Conservation (phyloP, 2,888 invertebrate species). For the Calameuta pallipes region DNA sequence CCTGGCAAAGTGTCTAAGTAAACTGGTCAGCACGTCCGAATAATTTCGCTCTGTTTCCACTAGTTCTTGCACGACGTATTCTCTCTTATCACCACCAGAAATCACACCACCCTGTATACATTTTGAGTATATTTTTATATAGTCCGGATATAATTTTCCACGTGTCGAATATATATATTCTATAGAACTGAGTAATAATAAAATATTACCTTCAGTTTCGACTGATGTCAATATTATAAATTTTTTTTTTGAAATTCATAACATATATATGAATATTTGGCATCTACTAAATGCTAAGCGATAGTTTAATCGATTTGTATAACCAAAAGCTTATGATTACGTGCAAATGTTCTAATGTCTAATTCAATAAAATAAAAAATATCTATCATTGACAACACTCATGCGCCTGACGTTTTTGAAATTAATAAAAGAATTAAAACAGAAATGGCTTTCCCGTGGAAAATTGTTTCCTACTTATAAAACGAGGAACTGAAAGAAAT, state of each 20-base stretch:
- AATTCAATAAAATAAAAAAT: neutral
- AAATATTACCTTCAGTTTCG: too few relatives aligned
- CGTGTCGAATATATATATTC: neutral
- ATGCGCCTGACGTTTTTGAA: neutral
- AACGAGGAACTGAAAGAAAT: conserved; percentile 26
- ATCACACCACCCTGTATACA: conserved; percentile 48
- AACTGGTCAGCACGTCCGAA: conserved; percentile 89
- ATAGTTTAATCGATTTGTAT: neutral
- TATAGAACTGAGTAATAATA: neutral
- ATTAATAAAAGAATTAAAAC: neutral
- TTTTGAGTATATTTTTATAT: neutral
- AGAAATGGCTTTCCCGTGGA: neutral
- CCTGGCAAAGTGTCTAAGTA: conserved; percentile 82
- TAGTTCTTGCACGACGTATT: conserved; percentile 92
- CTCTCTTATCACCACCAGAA: conserved; percentile 80
- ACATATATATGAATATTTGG: neutral
- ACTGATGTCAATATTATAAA: too few relatives aligned
- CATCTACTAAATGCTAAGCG: neutral
- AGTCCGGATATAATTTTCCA: too few relatives aligned
- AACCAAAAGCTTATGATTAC: neutral
- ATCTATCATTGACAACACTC: neutral
- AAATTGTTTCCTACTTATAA: neutral
- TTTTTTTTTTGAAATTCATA: neutral
- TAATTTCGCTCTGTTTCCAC: conserved; percentile 98
- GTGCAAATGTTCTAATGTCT: neutral